Conservation (phyloP, 2,888 invertebrate species). For the Cenopis cana region DNA sequence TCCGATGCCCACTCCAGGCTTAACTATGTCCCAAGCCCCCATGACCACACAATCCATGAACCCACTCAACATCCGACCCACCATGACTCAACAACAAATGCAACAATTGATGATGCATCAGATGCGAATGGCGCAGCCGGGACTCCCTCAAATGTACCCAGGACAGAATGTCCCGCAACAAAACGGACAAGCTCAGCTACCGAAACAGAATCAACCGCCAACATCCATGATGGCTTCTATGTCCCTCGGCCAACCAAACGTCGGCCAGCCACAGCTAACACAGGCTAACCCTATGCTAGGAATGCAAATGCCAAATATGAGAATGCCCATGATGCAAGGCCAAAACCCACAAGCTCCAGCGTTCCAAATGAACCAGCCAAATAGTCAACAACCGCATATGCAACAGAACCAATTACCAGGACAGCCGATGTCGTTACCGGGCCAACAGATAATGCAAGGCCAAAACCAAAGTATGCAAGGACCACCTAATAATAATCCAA, state of each 20-base stretch:
- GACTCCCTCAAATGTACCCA: conserved; percentile 65
- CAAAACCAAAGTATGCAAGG: conserved; percentile 17
- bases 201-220: conserved; percentile 65
- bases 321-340: conserved; percentile 72
- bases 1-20: conserved; percentile 66
- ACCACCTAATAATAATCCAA: conserved; percentile 35
- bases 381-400: conserved; percentile 61
- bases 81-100: conserved; percentile 68
- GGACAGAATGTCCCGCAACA: conserved; percentile 61
- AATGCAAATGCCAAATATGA: conserved; percentile 77
- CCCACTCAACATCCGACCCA: conserved; percentile 66
- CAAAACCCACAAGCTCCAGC: conserved; percentile 61
- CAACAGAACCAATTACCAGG: conserved; percentile 63
- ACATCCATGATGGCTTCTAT: conserved; percentile 66
- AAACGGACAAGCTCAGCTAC: conserved; percentile 61
- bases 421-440: conserved; percentile 62
- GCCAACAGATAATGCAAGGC: conserved; percentile 59
- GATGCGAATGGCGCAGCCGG: conserved; percentile 73
- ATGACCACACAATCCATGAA: conserved; percentile 60
- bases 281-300: conserved; percentile 68
- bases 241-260: conserved; percentile 65
- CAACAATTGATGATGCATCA: conserved; percentile 69
- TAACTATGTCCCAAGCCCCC: conserved; percentile 62
- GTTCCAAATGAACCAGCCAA: conserved; percentile 66
- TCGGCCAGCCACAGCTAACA: conserved; percentile 64